A percentile compares a stretch with the other conserved stretches of the same genome.
phyloP scores from a whole-genome alignment of 2,888 invertebrate genomes.

The Eubasilissa splendida region DNA sequence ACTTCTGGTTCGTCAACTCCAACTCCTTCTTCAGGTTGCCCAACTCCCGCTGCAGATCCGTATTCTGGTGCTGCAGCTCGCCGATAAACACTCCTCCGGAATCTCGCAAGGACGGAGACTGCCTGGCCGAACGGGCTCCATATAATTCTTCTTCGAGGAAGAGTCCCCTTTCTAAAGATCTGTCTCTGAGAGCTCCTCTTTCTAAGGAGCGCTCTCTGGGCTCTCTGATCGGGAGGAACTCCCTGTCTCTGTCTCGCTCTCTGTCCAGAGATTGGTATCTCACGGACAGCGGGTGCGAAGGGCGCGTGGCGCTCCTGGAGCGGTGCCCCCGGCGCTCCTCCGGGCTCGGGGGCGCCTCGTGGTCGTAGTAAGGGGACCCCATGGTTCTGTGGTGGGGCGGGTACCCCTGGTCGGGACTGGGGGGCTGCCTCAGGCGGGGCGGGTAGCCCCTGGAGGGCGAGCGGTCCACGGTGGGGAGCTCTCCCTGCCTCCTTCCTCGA shows the following conservation, averaged over 20 bases:
- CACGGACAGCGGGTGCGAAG: slow-evolving; percentile 67
- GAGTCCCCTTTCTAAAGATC: slow-evolving; percentile 79
- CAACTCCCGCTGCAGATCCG: slow-evolving; percentile 94
- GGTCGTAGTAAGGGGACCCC: slow-evolving; percentile 80
- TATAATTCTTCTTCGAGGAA: slow-evolving; percentile 82
- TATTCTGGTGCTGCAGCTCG: slow-evolving; percentile 94
- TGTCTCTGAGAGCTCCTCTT: slow-evolving; percentile 74
- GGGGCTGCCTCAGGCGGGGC: slow-evolving; percentile 72
- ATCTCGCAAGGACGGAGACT: slow-evolving; percentile 77
- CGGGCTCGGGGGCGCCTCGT: slow-evolving; percentile 89
- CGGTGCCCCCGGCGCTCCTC: slow-evolving; percentile 89
- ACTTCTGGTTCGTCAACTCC: slow-evolving; percentile 96
- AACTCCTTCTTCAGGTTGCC: slow-evolving; percentile 93
- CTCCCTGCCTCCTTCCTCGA: slow-evolving; percentile 77
- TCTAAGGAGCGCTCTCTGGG: slow-evolving; percentile 79
- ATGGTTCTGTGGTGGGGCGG: slow-evolving; percentile 69
- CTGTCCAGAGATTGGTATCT: slow-evolving; percentile 83
- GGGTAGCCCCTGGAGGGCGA: slow-evolving; percentile 88
- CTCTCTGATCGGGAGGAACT: slow-evolving; percentile 89
- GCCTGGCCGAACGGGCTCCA: slow-evolving; percentile 77
- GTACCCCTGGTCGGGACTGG: slow-evolving; percentile 70
- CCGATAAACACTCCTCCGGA: slow-evolving; percentile 82
- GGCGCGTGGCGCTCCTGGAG: slow-evolving; percentile 86
- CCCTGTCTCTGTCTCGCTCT: slow-evolving; percentile 84
- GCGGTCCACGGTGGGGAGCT: slow-evolving; percentile 91